Evolutionary conservation across 2,113 vertebrate species (phyloP).

Genomic region (Colius striatus): DNA sequence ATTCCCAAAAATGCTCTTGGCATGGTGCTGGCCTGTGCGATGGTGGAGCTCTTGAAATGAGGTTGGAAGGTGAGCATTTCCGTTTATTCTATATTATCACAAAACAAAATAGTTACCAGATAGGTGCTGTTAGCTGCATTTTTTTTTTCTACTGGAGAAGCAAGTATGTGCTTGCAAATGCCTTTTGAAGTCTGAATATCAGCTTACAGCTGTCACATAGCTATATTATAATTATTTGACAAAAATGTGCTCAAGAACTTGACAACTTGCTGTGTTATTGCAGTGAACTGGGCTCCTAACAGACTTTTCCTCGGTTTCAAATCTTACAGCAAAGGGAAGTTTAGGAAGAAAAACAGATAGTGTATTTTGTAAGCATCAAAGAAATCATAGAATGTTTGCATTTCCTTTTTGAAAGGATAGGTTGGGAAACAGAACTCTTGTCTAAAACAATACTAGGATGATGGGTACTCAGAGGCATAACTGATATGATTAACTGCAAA

Average conservation of each 20-base stretch:
- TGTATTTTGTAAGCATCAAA: background rate
- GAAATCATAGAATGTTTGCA: background rate
- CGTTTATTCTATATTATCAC: background rate
- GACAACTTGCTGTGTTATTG: background rate
- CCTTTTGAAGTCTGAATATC: background rate
- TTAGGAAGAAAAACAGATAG: background rate
- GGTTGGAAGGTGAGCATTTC: background rate
- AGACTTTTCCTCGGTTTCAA: background rate
- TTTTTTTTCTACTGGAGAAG: background rate
- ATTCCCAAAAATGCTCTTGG: background rate
- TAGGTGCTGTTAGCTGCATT: background rate
- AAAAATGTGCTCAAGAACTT: background rate
- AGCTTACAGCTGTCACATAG: background rate
- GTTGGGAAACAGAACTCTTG: background rate
- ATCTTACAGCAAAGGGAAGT: background rate
- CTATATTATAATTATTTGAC: background rate
- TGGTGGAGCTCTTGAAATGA: background rate
- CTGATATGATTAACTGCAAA: background rate
- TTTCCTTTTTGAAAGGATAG: background rate
- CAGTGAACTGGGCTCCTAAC: background rate
- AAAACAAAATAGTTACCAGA: background rate
- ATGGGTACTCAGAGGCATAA: background rate
- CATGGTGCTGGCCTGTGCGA: background rate
- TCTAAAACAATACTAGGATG: background rate
- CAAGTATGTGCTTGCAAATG: background rate